phyloP scores from a whole-genome alignment of 2,888 invertebrate genomes.

The Seira ritae region DNA sequence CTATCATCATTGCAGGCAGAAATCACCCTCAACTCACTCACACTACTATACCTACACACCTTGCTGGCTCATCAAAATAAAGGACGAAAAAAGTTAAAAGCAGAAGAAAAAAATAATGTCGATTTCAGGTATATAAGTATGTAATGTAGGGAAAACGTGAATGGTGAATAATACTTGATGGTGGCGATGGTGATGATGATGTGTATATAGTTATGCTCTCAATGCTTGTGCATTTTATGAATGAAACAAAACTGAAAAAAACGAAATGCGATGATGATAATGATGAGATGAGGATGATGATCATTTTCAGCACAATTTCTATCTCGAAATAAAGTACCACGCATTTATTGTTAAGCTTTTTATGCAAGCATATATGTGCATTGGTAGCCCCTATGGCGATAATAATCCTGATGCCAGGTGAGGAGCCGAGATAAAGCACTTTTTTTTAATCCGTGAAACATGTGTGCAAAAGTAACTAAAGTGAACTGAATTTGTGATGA shows the following conservation, averaged over 20 bases:
- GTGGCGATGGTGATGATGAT: not conserved
- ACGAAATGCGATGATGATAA: not conserved
- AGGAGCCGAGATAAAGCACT: not conserved
- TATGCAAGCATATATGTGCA: not conserved
- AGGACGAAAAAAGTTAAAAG: slow-evolving; percentile 17
- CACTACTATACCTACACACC: not conserved
- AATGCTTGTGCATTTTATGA: slow-evolving; percentile 48
- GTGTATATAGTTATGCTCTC: not conserved
- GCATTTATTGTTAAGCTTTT: no score
- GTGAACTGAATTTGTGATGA: not conserved
- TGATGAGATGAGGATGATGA: not conserved
- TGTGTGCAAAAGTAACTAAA: not conserved
- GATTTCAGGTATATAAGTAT: slow-evolving; percentile 12
- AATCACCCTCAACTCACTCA: not conserved
- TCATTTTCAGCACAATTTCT: not conserved
- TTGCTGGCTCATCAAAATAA: slow-evolving; percentile 17
- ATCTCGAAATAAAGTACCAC: not conserved
- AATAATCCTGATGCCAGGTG: not conserved
- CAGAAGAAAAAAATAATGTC: not conserved
- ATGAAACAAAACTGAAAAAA: slow-evolving; percentile 41
- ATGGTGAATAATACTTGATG: not conserved
- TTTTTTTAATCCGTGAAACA: slow-evolving; percentile 13
- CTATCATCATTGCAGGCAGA: no score
- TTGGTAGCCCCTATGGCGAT: not conserved
- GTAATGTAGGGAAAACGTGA: not conserved